Base-by-base conservation (phyloP, 2,888 invertebrate species). In the Hanleya hanleyi region DNA sequence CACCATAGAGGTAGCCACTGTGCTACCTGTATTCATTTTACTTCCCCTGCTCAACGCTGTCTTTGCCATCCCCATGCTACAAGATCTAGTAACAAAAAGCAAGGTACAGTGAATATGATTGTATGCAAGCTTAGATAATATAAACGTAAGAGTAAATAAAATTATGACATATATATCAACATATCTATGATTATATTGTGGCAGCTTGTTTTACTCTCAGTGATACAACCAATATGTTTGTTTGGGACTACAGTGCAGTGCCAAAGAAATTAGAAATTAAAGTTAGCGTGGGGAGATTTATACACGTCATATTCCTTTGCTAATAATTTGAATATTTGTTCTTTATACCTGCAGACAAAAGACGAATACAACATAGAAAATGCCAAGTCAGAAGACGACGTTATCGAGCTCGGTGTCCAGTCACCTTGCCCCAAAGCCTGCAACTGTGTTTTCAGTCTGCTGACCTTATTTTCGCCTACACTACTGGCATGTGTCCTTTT, bases 21-120 rank as follows among this genome's bases (percentile, higher is more conserved):
- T 72, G 9, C 72, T 83, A n/a, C 83, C 83, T 7, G 80, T 78
- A 1, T 78, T 70, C 38, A 69, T 84, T n/a, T 61, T 81, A 26
- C 71, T 84, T 36, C 84, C 83, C 9, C 73, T 81, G 1, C 67
- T 81, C 22, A 74, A 75, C 36, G 73, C 75, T 35, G 81, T 80
- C 3, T 73, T 81, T 26, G 68, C 79, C 2, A 51, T 83, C 1
- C 71, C 67, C 18, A 57, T 71, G 51, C 22, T 67, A 18, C 57
- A 57, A 26, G 57, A 57, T 57, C 26, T 57, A 15, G 4, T 57
- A 4, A 29, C 29, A 4, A 57, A 26, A 9, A 29, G 57, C 12
- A 57, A 57, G 57, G 57, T 57, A 57, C n/a, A n/a, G n/a, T n/a
- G n/a, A n/a, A n/a, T n/a, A n/a, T n/a, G n/a, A n/a, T n/a, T n/a